Base-by-base conservation (phyloP, 1,140 invertebrate species). In the Cydia fagiglandana region DNA sequence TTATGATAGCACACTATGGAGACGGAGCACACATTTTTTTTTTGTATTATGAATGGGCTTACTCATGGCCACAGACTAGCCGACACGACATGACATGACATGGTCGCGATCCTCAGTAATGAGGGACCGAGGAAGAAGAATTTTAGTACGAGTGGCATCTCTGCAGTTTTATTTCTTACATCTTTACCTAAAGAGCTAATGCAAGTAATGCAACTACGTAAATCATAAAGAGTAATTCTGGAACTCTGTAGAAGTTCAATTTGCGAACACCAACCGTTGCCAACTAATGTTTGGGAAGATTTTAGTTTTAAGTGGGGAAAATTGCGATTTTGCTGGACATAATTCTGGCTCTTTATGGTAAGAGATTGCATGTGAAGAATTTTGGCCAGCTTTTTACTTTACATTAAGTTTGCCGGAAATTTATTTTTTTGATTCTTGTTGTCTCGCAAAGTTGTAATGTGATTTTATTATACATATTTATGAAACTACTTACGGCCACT, bases 201-300 rank as follows among this genome's bases (percentile, higher is more conserved):
- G 66, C 66, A 41, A 41, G 38, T 70, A 70, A 70, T 70, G 66
- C 66, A 41, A 41, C 10, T 38, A 13, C 30, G 34, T 70, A 70
- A 70, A 70, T 70, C 66, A 70, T 38, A 70, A 41, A 30, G 64
- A 38, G 34, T 38, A 17, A 70, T 70, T 70, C 66, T 45, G 30
- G 20, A 47, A 70, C 15, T 41, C n/a, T 20, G 66, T 17, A 70
- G 34, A 34, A 38, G 66, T 38, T 70, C 66, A 70, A 70, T 70
- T 70, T 70, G 66, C 34, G 34, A 70, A 70, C 66, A 70, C 30
- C 66, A 15, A 70, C 66, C 5, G 15, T 70, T 70, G 66, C 66
- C 66, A 70, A 70, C 30, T 45, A 10, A 30, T 70, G 30, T 70
- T 70, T 70, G 66, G 34, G 20, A 38, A 70, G 66, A 38, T 38